Evolutionary conservation across 2,888 invertebrate genomes (phyloP).

Genomic region (Pandemis heparana): DNA sequence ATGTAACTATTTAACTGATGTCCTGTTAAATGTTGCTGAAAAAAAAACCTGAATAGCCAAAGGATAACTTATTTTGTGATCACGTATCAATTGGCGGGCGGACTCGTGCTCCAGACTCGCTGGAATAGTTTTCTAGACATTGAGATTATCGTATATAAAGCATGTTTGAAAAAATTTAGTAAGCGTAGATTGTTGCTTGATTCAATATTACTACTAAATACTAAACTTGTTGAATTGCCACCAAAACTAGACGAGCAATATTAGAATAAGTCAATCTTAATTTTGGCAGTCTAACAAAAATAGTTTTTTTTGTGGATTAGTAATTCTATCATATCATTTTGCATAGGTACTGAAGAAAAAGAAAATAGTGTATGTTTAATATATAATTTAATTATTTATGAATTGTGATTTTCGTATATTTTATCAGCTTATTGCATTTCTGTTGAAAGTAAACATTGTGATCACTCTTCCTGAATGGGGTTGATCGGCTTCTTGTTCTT

Average conservation of each 20-base stretch:
- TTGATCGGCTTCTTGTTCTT: neutral
- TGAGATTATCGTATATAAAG: neutral
- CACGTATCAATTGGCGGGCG: neutral
- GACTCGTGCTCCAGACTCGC: neutral
- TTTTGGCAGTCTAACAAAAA: neutral
- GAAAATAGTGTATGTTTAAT: neutral
- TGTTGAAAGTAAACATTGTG: neutral
- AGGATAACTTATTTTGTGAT: neutral
- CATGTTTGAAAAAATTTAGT: neutral
- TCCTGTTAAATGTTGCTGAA: neutral
- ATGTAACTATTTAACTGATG: neutral
- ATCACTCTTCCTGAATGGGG: neutral
- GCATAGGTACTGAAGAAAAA: neutral
- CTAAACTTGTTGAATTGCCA: neutral
- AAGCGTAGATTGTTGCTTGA: neutral
- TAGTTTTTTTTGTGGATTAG: neutral
- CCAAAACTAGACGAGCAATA: slow-evolving; percentile 8
- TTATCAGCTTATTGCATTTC: slow-evolving; percentile 6
- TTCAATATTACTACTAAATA: neutral
- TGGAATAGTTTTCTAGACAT: neutral
- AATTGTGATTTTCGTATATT: neutral
- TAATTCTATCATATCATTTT: neutral
- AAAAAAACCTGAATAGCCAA: neutral
- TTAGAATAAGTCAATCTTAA: neutral
- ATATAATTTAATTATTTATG: neutral